Base-by-base conservation (phyloP, 2,113 vertebrate species). In the Hepsetus odoe region DNA sequence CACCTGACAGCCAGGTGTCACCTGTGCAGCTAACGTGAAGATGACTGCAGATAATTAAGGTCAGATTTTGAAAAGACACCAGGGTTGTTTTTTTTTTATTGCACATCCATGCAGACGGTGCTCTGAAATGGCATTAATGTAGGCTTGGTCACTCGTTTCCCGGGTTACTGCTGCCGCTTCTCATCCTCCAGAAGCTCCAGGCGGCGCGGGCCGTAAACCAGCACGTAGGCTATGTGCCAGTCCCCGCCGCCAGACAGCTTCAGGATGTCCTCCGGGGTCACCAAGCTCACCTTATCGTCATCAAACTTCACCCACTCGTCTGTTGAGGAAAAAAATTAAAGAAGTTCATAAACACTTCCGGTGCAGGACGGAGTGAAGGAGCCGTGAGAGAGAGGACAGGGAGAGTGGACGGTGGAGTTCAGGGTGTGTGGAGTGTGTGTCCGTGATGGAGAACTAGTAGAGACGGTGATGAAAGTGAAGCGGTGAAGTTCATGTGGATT, bases 301-400 rank as follows among this genome's bases (percentile, higher is more conserved):
- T 99, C 98, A 81, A 99, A 99, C 85, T 99, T 99, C 83, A 99
- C 95, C 98, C 98, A 99, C 83, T 99, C 98, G 86, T 98, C 98
- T 99, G 88, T 1, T n/a, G n/a, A n/a, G 4, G 9, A 72, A 24
- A 56, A 18, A n/a, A 26, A 18, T 33, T 16, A n/a, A n/a, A n/a
- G n/a, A n/a, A n/a, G n/a, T n/a, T n/a, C n/a, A n/a, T n/a, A n/a
- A n/a, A n/a, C n/a, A n/a, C n/a, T n/a, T n/a, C n/a, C n/a, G n/a
- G n/a, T n/a, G n/a, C n/a, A n/a, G n/a, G n/a, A n/a, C n/a, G n/a
- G n/a, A n/a, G n/a, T n/a, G n/a, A n/a, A n/a, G n/a, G n/a, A n/a
- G n/a, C n/a, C n/a, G n/a, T n/a, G n/a, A n/a, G n/a, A n/a, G n/a
- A n/a, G n/a, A n/a, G n/a, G n/a, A n/a, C n/a, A n/a, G n/a, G n/a